Conservation (phyloP, 2,797 vertebrate species). For the Platyrinchus mystaceus region DNA sequence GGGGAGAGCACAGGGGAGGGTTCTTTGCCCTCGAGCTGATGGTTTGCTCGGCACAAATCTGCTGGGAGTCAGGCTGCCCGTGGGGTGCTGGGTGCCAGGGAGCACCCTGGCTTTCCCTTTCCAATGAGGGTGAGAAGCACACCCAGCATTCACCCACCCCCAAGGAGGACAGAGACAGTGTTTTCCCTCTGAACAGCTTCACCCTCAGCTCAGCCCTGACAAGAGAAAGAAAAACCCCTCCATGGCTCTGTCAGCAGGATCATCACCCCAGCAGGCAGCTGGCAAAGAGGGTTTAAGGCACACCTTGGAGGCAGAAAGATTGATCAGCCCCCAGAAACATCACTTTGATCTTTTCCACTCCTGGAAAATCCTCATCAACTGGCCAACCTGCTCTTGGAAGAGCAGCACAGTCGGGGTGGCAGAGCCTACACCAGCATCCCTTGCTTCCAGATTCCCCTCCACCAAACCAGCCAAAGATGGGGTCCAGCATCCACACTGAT, state of each 20-base stretch:
- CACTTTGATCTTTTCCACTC: neutral
- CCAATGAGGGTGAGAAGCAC: neutral
- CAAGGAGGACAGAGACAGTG: neutral
- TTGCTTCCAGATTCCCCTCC: neutral
- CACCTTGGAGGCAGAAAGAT: slow-evolving; percentile 28
- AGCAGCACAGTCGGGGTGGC: neutral
- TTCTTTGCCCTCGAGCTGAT: neutral
- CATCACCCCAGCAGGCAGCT: neutral
- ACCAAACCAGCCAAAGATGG: fast-evolving
- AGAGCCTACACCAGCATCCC: neutral
- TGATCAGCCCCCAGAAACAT: neutral
- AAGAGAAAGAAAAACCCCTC: neutral
- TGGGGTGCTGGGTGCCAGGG: neutral
- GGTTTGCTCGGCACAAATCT: neutral
- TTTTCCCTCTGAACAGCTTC: neutral
- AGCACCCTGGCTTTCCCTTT: neutral
- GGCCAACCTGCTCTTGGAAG: neutral
- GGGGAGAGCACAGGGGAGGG: neutral
- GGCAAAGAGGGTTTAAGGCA: neutral
- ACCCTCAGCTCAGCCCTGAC: neutral
- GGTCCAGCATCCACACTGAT: neutral
- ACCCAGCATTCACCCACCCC: neutral
- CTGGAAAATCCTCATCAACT: neutral
- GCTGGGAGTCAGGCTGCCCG: neutral
- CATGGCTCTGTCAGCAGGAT: neutral